Base-by-base conservation (phyloP, 2,888 invertebrate species). In the Phyllotreta cruciferae region DNA sequence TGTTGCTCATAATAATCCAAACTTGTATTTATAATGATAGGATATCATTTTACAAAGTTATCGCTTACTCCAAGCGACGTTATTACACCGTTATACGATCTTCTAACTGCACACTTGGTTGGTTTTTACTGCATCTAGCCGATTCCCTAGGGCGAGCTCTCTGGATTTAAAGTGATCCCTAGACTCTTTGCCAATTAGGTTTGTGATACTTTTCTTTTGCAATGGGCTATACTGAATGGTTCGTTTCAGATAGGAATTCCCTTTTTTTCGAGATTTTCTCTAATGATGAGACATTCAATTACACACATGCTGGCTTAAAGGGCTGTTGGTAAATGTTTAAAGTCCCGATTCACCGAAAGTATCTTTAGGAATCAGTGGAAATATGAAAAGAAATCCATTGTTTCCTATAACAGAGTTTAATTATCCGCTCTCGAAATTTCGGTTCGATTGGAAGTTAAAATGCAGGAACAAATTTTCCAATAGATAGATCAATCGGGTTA, bases 41-140 rank as follows among this genome's bases (percentile, higher is more conserved):
- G 61, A 66, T 69, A 73, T 74, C 72, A 71, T 71, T 72, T 73
- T 72, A 71, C 71, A 70, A 70, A 74, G 70, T 73, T 72, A 71
- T 73, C 66, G 69, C 67, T 62, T 66, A 62, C 68, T 68, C 68
- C 62, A 60, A 68, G 67, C 70, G 70, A 70, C 69, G 66, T 72
- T 73, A 74, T 74, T 74, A 74, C 70, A 64, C 66, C 68, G 74
- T 71, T 73, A 74, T 70, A 73, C 69, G 73, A 73, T 73, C 73
- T 68, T 63, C 72, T 72, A 73, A 71, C 71, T 64, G 68, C 68
- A 66, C 69, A 71, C 70, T 72, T 67, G 71, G 68, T 66, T 63
- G 71, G 70, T 75, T 75, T 75, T 73, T 74, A 72, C 72, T 72
- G 65, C 71, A 70, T 70, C 71, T 73, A 70, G 68, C 57, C 66